Base-by-base conservation (phyloP, 2,888 invertebrate species). In the Platycheirus albimanus region DNA sequence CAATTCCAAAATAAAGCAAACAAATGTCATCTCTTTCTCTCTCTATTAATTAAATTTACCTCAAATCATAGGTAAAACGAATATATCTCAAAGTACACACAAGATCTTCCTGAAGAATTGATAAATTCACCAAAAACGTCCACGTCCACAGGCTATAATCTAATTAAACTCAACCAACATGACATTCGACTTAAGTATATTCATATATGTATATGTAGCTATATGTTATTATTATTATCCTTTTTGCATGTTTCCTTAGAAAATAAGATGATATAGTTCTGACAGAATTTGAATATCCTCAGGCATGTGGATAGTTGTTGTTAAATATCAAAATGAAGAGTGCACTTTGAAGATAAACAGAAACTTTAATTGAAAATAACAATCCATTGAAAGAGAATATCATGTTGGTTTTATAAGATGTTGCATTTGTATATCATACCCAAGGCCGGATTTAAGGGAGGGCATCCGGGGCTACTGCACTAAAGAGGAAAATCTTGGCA, bases 291-390 rank as follows among this genome's bases (percentile, higher is more conserved):
- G 24, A 67, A 61, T 61, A 24, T 67, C 58, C 71, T 51, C 19
- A 36, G 36, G 56, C 6, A 10, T 38, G n/a, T 5, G 33, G 17
- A 10, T 11, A 70, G 41, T 58, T 30, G 52, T 45, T 64, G 33
- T 20, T 24, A 4, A 24, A 6, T 43, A 45, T 56, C 28, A 45
- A 78, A 74, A 33, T 66, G 67, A 41, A 67, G 20, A 43, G 43
- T 69, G 67, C 54, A 67, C 58, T 67, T 38, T 63, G 17, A 19
- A 74, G 67, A 69, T 49, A 54, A 63, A 74, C 49, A 61, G 20
- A 49, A 79, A 54, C 47, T 63, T 72, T 54, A 79, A 79, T 74
- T 79, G 74, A 61, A 74, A 79, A 74, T 45, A 49, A 58, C 58
- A 45, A 51, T 15, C 56, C 47, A 64, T 56, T 77, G 30, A 56